Conservation (phyloP, 2,797 vertebrate species). For the Denticeps clupeoides region DNA sequence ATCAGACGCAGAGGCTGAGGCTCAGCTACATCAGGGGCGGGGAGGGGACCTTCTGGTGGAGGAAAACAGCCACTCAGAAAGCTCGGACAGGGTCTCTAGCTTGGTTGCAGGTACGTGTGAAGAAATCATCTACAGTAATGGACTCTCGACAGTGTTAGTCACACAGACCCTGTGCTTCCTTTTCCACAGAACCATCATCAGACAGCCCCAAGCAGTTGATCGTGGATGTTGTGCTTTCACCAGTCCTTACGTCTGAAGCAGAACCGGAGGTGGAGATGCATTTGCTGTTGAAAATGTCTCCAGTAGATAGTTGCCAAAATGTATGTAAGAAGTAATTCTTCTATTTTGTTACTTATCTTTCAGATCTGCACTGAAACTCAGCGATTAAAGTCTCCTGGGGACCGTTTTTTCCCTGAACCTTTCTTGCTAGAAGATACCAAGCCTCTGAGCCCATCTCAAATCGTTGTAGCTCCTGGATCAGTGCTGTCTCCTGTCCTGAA, state of each 20-base stretch:
- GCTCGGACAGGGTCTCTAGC: slow-evolving; percentile 36
- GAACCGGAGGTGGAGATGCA: slow-evolving; percentile 29
- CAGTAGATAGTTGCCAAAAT: too few species aligned
- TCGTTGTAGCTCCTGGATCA: slow-evolving; percentile 24
- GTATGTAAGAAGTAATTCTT: too few species aligned
- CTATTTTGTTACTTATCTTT: neutral
- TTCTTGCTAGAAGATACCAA: slow-evolving; percentile 45
- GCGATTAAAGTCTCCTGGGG: slow-evolving; percentile 49
- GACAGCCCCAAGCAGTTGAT: slow-evolving; percentile 30
- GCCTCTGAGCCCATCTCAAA: slow-evolving; percentile 19
- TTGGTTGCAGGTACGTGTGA: slow-evolving; percentile 46
- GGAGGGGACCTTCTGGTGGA: slow-evolving; percentile 26
- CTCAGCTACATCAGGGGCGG: slow-evolving; percentile 46
- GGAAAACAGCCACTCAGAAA: slow-evolving; percentile 46
- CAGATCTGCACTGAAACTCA: slow-evolving; percentile 4
- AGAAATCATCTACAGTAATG: neutral
- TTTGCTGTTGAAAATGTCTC: neutral
- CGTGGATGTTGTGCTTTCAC: slow-evolving; percentile 39
- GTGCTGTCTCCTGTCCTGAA: too few species aligned
- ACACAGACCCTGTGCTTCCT: slow-evolving; percentile 9
- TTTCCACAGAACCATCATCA: slow-evolving; percentile 40
- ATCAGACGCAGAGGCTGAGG: slow-evolving; percentile 79
- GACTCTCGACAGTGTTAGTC: too few species aligned
- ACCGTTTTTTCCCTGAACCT: slow-evolving; percentile 65
- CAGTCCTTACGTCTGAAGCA: slow-evolving; percentile 24